phyloP scores from a whole-genome alignment of 2,113 vertebrate genomes.

The Meleagris gallopavo region DNA sequence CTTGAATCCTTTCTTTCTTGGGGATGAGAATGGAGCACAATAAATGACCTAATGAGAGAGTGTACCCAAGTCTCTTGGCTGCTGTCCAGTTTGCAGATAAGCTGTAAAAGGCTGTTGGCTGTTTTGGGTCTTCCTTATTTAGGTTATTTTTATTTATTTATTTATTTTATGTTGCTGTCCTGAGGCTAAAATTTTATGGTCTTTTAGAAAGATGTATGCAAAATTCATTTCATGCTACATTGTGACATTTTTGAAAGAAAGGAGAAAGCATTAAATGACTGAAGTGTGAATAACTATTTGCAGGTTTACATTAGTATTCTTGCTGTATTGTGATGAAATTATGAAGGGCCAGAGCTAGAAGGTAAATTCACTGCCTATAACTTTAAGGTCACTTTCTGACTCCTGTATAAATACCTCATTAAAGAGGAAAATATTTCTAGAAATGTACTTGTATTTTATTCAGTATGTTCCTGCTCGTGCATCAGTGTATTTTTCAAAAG shows the following conservation, averaged over 20 bases:
- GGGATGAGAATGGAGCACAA: background rate
- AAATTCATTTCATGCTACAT: slow-evolving; percentile 18
- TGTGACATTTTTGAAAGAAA: slow-evolving; percentile 13
- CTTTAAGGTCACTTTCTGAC: background rate
- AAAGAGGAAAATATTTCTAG: background rate
- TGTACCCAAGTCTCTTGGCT: background rate
- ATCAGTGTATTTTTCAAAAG: background rate
- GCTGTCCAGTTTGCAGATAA: slow-evolving; percentile 8
- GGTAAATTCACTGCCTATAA: background rate
- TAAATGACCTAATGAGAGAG: slow-evolving; percentile 3
- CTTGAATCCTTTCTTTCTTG: background rate
- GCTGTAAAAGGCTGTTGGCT: background rate
- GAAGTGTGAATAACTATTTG: background rate
- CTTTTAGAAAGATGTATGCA: background rate
- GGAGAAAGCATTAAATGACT: background rate
- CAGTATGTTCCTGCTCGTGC: background rate
- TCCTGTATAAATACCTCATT: background rate
- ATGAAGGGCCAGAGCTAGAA: background rate
- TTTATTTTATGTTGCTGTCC: background rate
- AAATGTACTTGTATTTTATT: background rate
- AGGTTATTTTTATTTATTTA: background rate
- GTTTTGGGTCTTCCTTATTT: background rate
- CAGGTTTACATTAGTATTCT: background rate
- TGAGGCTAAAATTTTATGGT: background rate
- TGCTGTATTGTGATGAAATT: background rate